Evolutionary conservation across 2,113 vertebrate species (phyloP).

Genomic region (Lucifuga dentata): DNA sequence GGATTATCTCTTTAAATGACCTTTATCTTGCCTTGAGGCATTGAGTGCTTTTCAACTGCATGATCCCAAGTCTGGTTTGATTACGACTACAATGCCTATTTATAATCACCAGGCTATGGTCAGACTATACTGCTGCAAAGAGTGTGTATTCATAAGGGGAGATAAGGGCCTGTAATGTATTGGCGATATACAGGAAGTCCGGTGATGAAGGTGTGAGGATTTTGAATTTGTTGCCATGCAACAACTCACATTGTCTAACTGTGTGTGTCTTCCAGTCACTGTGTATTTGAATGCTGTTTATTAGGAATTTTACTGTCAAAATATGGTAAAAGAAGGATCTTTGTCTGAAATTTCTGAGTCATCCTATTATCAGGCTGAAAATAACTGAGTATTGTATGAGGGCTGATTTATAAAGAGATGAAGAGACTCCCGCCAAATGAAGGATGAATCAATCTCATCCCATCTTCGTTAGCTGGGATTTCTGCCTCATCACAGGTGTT

Average conservation of each 20-base stretch:
- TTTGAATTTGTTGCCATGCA: background rate
- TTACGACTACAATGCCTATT: conserved; percentile 66
- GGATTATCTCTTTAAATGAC: conserved; percentile 83
- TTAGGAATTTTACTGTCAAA: too few relatives aligned
- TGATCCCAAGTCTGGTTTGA: conserved; percentile 65
- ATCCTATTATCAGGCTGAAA: conserved; percentile 3
- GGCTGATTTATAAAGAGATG: conserved; percentile 17
- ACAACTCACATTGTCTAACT: background rate
- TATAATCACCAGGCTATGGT: conserved; percentile 54
- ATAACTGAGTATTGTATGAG: conserved; percentile 6
- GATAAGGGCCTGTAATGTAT: conserved; percentile 28
- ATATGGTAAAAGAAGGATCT: background rate
- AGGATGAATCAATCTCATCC: conserved; percentile 31
- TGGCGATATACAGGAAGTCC: conserved; percentile 24
- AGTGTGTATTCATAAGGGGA: conserved; percentile 33
- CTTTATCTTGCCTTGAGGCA: conserved; percentile 77
- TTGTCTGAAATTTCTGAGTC: conserved; percentile 3
- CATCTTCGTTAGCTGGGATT: conserved; percentile 40
- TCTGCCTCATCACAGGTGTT: conserved; percentile 61
- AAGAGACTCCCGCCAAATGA: conserved; percentile 28
- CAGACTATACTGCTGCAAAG: conserved; percentile 24
- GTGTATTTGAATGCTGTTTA: background rate
- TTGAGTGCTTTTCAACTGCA: conserved; percentile 70
- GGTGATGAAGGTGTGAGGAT: conserved; percentile 6
- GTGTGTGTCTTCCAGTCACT: background rate